A percentile compares a stretch with the other conserved stretches of the same genome.
These are phyloP conservation scores for Suncus etruscus DNA, from an alignment of 2,113 vertebrate genomes.

Conservation along the genomic window DNA sequence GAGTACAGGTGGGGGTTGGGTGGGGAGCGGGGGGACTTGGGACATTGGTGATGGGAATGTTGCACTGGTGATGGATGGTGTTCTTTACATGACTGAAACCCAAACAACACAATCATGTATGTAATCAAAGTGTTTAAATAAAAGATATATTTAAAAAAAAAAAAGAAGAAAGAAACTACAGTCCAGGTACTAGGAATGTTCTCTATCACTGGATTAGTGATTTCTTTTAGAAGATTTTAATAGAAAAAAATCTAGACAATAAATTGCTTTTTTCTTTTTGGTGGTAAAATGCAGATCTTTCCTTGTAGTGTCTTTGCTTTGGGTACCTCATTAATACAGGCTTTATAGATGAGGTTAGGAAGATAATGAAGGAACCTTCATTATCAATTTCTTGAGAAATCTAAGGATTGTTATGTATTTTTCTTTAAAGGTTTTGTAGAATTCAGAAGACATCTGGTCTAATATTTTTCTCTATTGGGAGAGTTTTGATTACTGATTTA, in stretches of 20 bases:
- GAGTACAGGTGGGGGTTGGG: too few species aligned
- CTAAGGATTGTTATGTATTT: neutral
- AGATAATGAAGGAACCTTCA: neutral
- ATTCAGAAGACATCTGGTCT: neutral
- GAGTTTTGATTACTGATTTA: neutral
- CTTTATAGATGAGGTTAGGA: neutral
- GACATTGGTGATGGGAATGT: too few species aligned
- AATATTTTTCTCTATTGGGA: neutral
- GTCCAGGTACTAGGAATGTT: neutral
- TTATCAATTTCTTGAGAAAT: neutral
- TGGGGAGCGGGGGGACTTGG: too few species aligned
- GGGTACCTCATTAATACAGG: neutral
- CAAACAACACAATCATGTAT: too few species aligned
- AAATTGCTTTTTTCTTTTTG: neutral
- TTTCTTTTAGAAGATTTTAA: neutral
- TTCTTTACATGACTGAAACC: too few species aligned
- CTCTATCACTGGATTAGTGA: neutral
- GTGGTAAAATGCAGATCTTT: neutral
- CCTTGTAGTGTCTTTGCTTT: neutral
- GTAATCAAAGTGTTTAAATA: too few species aligned
- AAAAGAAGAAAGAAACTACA: neutral
- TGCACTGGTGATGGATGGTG: too few species aligned
- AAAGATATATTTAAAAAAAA: too few species aligned
- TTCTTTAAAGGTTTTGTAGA: neutral
- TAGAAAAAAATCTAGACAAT: neutral